Base-by-base conservation (phyloP, 2,797 vertebrate species). In the Odontamblyopus rebecca region DNA sequence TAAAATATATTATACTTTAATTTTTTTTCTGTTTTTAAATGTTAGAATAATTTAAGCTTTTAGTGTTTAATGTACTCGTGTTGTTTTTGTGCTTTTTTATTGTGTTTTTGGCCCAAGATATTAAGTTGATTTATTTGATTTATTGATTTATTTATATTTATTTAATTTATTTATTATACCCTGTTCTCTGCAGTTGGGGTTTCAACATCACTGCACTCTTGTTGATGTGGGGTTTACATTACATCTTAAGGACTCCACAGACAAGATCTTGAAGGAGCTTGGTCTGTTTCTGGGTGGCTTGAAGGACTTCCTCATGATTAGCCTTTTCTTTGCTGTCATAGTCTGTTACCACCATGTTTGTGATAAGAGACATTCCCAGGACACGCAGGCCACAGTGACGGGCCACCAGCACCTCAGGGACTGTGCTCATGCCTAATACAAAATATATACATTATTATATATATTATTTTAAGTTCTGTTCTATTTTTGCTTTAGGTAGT, bases 361-460 rank as follows among this genome's bases (percentile, higher is more conserved):
- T 96, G 84, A 97, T 94, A 67, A 97, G 94, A 11, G 95, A 96
- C 67, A 97, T 83, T 51, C 96, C 95, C 8, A 97, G 83, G 66
- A 97, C 95, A 0, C 94, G 90, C 50, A 97, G 65, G 48, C 94
- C 93, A 0, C 95, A 96, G 29, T 96, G 96, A 48, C 94, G 93
- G 59, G 96, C 96, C 69, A 94, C 91, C 61, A 96, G 87, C 50
- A 96, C 95, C 82, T 97, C 96, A 9, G 95, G 95, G 11, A 95
- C 93, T 0, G 95, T 97, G 84, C 96, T 97, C 96, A 96, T 97
- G 18, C 95, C 95, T 96, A 27, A 56, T 44, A 8, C 6, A 8
- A 23, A 70, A 65, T 18, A 48, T 9, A 64, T 18, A 65, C 23
- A 16, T 38, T 54, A 23, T 54, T 23, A 48, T 18, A 15, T 12